Evolutionary conservation across 2,113 vertebrate species (phyloP).

Genomic region (Puffinus mauretanicus): DNA sequence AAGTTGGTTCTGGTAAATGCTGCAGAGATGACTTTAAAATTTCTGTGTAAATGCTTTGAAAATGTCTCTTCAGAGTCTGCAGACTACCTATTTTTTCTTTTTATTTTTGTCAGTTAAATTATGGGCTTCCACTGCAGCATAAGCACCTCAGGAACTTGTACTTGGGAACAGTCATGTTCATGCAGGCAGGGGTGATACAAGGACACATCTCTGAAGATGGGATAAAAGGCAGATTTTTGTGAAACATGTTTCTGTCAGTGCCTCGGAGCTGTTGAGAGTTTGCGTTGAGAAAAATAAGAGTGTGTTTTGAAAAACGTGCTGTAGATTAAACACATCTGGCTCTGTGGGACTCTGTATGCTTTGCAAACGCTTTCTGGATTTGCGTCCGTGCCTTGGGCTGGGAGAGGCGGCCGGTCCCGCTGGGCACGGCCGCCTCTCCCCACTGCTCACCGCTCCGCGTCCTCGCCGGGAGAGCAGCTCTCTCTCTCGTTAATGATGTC

Average conservation of each 20-base stretch:
- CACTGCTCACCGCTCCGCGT: rapidly evolving
- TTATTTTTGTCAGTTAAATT: background rate
- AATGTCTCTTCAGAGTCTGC: background rate
- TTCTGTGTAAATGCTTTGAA: background rate
- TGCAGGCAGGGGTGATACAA: background rate
- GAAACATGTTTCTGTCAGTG: background rate
- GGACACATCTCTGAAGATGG: background rate
- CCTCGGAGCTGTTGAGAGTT: background rate
- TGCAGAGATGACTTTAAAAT: background rate
- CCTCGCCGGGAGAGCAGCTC: background rate
- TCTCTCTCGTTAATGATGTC: rapidly evolving
- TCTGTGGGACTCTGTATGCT: rapidly evolving
- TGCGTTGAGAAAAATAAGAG: background rate
- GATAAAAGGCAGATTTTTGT: background rate
- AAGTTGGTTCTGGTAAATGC: background rate
- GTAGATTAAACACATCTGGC: background rate
- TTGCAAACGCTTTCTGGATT: background rate
- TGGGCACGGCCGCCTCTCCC: rapidly evolving
- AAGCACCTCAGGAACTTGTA: background rate
- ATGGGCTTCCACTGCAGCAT: background rate
- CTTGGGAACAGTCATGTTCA: background rate
- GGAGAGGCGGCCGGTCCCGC: background rate
- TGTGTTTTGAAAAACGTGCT: background rate
- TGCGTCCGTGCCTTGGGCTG: rapidly evolving
- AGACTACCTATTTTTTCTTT: background rate